A percentile compares a stretch with the other conserved stretches of the same genome.
Conservation (phyloP, 2,113 vertebrate species). For the Callospermophilus lateralis region DNA sequence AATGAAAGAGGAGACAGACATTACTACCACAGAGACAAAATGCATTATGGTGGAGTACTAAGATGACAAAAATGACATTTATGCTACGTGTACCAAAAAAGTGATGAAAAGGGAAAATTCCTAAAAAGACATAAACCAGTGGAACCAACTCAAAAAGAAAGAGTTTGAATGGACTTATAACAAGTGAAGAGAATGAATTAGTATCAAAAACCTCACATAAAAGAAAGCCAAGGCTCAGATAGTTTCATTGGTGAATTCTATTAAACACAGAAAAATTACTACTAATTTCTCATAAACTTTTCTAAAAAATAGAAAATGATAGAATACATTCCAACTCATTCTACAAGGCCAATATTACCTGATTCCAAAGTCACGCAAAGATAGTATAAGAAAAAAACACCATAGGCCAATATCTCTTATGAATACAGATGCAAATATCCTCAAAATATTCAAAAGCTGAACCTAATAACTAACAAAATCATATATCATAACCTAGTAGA, state of each 20-base stretch:
- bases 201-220: background rate
- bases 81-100: background rate
- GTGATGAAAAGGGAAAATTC: background rate
- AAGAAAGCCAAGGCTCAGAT: background rate
- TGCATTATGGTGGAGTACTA: background rate
- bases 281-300: slow-evolving; percentile 4
- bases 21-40: background rate
- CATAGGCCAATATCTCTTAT: background rate
- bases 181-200: background rate
- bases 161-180: background rate
- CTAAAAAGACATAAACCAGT: background rate
- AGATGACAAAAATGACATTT: background rate
- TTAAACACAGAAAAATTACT: slow-evolving; percentile 11
- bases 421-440: background rate
- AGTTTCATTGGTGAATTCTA: background rate
- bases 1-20: background rate
- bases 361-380: background rate
- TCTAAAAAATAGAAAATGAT: slow-evolving; percentile 3
- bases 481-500: background rate
- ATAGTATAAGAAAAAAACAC: background rate
- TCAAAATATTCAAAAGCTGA: background rate
- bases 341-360: background rate
- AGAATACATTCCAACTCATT: background rate
- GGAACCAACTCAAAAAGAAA: background rate
- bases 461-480: background rate